Evolutionary conservation across 2,113 vertebrate genomes (phyloP), one percentile per base, ranked within the genome.

Genomic region (Tupaia chinensis): DNA sequence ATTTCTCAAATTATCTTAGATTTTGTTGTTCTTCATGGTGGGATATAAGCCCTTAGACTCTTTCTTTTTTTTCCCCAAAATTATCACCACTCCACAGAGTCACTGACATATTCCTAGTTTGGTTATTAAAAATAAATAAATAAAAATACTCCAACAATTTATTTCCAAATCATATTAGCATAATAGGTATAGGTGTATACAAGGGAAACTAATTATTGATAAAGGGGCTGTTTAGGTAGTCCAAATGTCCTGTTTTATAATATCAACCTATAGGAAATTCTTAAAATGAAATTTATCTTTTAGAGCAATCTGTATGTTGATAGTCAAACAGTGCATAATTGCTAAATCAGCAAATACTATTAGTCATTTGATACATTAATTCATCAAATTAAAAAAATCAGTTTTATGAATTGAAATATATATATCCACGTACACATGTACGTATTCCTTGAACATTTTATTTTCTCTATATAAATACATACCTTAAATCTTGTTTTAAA

Each of bases 21-120:
- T 69, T 93, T 94, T 89, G 79, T 94, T 97, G 54, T 95, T 98
- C 77, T 93, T 97, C 73, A 79, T 74, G 0, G 0, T 77, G 17
- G 92, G 89, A 95, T 80, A 97, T 91, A 96, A 95, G 65, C 14
- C 22, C 66, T 83, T 87, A 95, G 65, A 78, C 29, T 85, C n/a
- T 63, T 63, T 81, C 34, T 27, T 66, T 11, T 58, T 86, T 44
- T 44, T 44, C 44, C 44, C 60, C 25, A 9, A 69, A 95, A 88
- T 76, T 88, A 58, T 54, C 32, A 82, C 66, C 90, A 34, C 73
- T 90, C 44, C 93, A 14, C 94, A 89, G 22, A 92, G 29, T 22
- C 69, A 70, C 77, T 97, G 77, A 84, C 15, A 89, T 87, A 7
- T 89, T 87, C 11, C 20, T 93, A 77, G 13, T 56, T 80, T 92